A percentile compares a stretch with the other conserved stretches of the same genome.
Conservation (phyloP, 1,140 invertebrate species). For the Macrosteles quadrilineatus region DNA sequence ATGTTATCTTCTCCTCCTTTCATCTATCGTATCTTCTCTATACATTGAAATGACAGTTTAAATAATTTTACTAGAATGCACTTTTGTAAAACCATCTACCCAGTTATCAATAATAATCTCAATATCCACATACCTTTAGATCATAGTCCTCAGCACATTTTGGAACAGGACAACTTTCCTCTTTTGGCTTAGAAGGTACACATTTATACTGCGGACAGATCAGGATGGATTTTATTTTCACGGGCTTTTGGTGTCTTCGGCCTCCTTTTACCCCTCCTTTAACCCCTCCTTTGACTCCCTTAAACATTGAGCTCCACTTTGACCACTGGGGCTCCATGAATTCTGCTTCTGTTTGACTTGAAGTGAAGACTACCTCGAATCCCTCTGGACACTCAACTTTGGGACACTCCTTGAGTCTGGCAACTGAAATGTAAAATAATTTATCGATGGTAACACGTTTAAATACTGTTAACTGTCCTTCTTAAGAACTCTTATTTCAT, state of each 20-base stretch:
- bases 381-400: conserved; percentile 35
- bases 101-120: no score
- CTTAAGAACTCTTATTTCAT: no score
- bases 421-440: not conserved
- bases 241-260: not conserved
- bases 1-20: no score
- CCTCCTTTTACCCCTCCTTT: conserved; percentile 45
- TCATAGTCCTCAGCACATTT: conserved; percentile 35
- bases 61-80: no score
- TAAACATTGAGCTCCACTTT: conserved; percentile 35
- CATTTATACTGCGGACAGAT: conserved; percentile 46
- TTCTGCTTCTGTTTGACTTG: not conserved
- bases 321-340: conserved; percentile 27
- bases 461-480: no score
- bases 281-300: conserved; percentile 22
- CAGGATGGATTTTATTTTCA: conserved; percentile 31
- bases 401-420: conserved; percentile 23
- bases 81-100: no score
- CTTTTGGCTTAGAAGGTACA: conserved; percentile 32
- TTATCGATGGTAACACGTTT: no score
- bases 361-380: conserved; percentile 20
- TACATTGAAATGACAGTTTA: no score
- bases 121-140: conserved; percentile 14
- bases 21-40: no score
- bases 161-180: conserved; percentile 33